Evolutionary conservation across 1,140 invertebrate species (phyloP), one percentile per base, ranked within the genome.

Genomic region (Sycophila sp.): DNA sequence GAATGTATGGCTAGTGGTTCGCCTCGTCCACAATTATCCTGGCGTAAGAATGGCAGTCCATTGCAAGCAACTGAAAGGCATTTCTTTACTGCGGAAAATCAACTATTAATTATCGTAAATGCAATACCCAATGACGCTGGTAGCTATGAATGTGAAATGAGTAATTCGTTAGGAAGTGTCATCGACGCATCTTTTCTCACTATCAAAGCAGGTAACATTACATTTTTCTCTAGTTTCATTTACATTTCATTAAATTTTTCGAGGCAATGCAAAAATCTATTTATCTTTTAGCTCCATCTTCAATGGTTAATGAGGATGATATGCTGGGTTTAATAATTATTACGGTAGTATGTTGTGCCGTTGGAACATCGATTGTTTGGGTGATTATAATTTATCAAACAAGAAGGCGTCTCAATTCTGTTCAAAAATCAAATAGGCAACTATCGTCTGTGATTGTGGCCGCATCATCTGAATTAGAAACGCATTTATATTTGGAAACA

Each of bases 371-470:
- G 0, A 89, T 96, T 11, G 90, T 97, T 28, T 98, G 96, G 96
- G 94, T 96, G 11, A 91, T 95, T 6, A 93, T 97, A 67, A 96
- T 97, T 76, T 96, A 97, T 81, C 93, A 96, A 77, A 94, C 94
- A 1, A 85, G 92, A 58, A 90, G 90, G 81, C 87, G 89, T 15
- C 86, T 90, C 77, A 87, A 87, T 77, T 77, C 64, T 5, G 72
- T 72, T 38, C 79, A 73, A 40, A 64, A 49, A 19, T 38, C 58
- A 15, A 78, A 58, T 59, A 69, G 71, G 55, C 71, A 78, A n/a
- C 56, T 70, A 24, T 62, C 76, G 6, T 32, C 64, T 1, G 73
- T 69, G 24, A 47, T 73, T 3, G 58, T 58, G 62, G 69, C 68
- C 34, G 62, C 73, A 1, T 65, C 72, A 2, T 58, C 73, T 0